Percentiles rank a stretch among this genome's conserved stretches.
These are phyloP conservation scores for Halictus quadricinctus DNA, from an alignment of 2,888 invertebrate species.

Conservation along the genomic window DNA sequence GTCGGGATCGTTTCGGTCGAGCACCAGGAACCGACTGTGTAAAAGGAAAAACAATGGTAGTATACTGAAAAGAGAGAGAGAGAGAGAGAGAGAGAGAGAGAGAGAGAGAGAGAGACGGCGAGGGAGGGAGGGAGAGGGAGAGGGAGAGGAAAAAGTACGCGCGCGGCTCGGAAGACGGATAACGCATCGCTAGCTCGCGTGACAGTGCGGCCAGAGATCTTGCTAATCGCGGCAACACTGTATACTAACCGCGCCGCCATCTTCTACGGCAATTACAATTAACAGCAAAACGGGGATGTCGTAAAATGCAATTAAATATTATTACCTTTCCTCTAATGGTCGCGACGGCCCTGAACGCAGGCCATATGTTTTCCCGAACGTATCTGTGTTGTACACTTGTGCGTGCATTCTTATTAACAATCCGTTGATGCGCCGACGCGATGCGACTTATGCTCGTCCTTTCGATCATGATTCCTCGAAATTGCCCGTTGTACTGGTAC, in stretches of 20 bases:
- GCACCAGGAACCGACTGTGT: not conserved
- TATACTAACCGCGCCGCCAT: conserved; percentile 70
- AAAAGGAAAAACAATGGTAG: not conserved
- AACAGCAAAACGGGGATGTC: conserved; percentile 80
- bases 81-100: not conserved
- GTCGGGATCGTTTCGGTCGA: conserved; percentile 3
- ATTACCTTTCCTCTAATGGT: conserved; percentile 80
- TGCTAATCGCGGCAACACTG: conserved; percentile 63
- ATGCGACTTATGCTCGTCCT: not conserved
- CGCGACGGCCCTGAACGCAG: conserved; percentile 70
- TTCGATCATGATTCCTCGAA: conserved; percentile 1
- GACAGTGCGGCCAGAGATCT: conserved; percentile 50
- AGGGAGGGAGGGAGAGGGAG: too few species aligned
- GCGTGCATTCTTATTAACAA: conserved; percentile 53
- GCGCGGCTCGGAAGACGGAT: not conserved
- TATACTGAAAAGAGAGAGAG: not conserved
- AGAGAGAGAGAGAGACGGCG: not conserved
- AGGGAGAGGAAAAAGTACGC: not conserved
- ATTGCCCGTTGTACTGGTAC: not conserved
- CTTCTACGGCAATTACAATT: conserved; percentile 80
- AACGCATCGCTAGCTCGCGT: conserved; percentile 49
- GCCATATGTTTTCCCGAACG: conserved; percentile 50
- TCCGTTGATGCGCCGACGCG: conserved; percentile 24
- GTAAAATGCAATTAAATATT: conserved; percentile 82
- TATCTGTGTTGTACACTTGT: conserved; percentile 11